Conservation (phyloP, 2,888 invertebrate genomes). For the Poecilobothrus nobilitatus region DNA sequence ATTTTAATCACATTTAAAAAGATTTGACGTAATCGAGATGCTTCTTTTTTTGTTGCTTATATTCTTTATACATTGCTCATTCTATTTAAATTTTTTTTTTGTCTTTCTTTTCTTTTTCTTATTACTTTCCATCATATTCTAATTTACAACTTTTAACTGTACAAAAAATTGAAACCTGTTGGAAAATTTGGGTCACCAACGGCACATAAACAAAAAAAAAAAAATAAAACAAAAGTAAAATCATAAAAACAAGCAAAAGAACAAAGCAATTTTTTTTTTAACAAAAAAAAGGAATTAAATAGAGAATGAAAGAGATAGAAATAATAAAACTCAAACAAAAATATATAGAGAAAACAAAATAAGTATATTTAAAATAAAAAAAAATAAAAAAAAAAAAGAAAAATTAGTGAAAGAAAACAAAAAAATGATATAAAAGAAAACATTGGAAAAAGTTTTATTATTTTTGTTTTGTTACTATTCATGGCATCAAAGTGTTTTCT, state of each 20-base stretch:
- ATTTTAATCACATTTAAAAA: slow-evolving; percentile 3
- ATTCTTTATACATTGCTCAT: not conserved
- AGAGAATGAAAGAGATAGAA: not conserved
- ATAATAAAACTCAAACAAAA: no score
- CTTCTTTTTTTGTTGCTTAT: not conserved
- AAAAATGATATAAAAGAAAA: no score
- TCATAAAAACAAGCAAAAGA: not conserved
- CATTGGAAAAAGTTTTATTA: no score
- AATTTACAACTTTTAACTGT: not conserved
- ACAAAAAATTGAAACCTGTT: not conserved
- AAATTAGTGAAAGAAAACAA: no score
- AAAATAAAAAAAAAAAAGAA: not conserved
- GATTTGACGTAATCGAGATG: slow-evolving; percentile 6
- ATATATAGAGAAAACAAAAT: not conserved
- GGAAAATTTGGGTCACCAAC: not conserved
- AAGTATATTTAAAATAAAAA: not conserved
- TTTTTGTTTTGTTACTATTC: no score
- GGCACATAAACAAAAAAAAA: no score
- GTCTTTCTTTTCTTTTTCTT: not conserved
- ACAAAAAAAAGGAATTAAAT: not conserved
- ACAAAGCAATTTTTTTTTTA: not conserved
- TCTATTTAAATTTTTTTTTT: no score
- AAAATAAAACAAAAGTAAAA: no score
- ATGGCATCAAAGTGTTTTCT: no score
- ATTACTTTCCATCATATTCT: not conserved